Evolutionary conservation across 2,888 invertebrate genomes (phyloP), one percentile per base, ranked within the genome.

Genomic region (Andrena flavipes): DNA sequence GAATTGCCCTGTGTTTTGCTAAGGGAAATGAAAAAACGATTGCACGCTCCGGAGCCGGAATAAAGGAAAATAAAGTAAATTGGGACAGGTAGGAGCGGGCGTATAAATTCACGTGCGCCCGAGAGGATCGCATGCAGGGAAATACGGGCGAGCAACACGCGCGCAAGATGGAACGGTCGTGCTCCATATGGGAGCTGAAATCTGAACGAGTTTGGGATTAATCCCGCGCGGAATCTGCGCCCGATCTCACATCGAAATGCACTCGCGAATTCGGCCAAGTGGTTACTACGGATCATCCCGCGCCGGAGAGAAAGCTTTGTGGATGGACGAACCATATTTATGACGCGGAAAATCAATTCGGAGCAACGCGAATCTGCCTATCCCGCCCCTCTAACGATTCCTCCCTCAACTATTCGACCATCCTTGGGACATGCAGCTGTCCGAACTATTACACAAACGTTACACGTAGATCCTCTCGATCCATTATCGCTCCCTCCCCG

Each of bases 181-280:
- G 35, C n/a, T 7, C 54, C 20, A 68, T 42, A 3, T 69, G 48
- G 29, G 71, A 68, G 62, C 49, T 62, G 49, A 29, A 64, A 70
- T 73, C 72, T 67, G 84, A 76, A 79, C 77, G 81, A 70, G 74
- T 80, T 83, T 80, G 73, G 80, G 84, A 84, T 90, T 89, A 89
- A 90, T 91, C 87, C 89, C 59, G 81, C 82, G 82, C 80, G 80
- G 88, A 86, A 72, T 80, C 76, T 68, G 80, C 81, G 79, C 76
- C 80, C 77, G 81, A 76, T 74, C 84, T 89, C 90, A 87, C 89
- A 88, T 82, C 84, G 89, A 88, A 90, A 90, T 86, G 87, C 89
- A 90, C 85, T 91, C 84, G 84, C 77, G 72, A 78, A 84, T 87
- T 76, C 76, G 80, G 80, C 77, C 77, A 65, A 81, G 79, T 82